Evolutionary conservation across 1,140 invertebrate species (phyloP).

Genomic region (Aradophagus sp.): DNA sequence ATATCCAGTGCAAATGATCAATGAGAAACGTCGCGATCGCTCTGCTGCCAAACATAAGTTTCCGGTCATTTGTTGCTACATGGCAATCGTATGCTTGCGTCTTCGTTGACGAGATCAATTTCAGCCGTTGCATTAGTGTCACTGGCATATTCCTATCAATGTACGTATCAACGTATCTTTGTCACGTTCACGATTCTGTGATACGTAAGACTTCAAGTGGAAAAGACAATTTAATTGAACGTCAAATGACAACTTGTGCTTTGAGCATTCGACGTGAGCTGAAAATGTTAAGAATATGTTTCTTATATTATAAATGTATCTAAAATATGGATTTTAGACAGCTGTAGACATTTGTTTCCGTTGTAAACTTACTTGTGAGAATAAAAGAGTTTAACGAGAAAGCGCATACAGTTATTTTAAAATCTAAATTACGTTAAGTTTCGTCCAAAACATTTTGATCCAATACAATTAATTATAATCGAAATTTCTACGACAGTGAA

Average conservation of each 20-base stretch:
- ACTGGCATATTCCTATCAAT: constrained; percentile 23
- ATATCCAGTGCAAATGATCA: constrained; percentile 46
- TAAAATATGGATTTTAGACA: too few species aligned
- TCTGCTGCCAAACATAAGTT: constrained; percentile 51
- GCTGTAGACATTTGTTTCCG: too few species aligned
- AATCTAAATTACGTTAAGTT: too few species aligned
- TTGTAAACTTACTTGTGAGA: too few species aligned
- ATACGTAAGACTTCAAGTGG: constrained; percentile 6
- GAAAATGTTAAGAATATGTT: too few species aligned
- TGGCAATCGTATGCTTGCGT: constrained; percentile 32
- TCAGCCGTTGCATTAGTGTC: constrained; percentile 47
- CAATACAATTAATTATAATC: too few species aligned
- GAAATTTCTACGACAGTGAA: too few species aligned
- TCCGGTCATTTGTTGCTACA: constrained; percentile 54
- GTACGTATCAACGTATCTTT: constrained; percentile 18
- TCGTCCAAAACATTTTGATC: too few species aligned
- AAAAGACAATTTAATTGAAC: constrained; percentile 24
- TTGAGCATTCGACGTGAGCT: constrained; percentile 2
- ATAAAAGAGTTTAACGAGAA: too few species aligned
- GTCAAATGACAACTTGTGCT: constrained; percentile 5
- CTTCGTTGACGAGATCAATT: constrained; percentile 56
- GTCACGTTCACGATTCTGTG: constrained; percentile 12
- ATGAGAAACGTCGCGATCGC: constrained; percentile 46
- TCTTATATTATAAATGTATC: too few species aligned
- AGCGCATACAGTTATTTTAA: too few species aligned